Evolutionary conservation across 64 coral and sea anemone species (phyloP).

Genomic region (Orbicella faveolata): DNA sequence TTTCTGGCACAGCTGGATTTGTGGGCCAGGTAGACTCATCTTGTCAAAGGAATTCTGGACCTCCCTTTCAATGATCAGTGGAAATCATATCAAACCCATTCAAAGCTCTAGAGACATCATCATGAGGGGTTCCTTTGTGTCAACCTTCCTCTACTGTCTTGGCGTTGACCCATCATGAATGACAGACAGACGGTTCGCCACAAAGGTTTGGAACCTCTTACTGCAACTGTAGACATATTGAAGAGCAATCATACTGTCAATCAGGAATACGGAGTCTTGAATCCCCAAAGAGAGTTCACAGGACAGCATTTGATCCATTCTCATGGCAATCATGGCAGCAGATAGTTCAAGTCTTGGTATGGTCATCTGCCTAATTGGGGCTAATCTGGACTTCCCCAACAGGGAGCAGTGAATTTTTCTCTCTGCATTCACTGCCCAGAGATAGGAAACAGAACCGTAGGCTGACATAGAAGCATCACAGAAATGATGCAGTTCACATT

Average conservation of each 20-base stretch:
- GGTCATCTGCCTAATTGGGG: too few species aligned
- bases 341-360: too few species aligned
- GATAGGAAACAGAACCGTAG: constrained; percentile 12
- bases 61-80: background rate
- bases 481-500: constrained; percentile 8
- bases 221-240: constrained; percentile 17
- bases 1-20: constrained; percentile 1
- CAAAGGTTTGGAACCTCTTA: background rate
- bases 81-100: constrained; percentile 1
- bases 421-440: constrained; percentile 2
- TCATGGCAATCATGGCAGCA: too few species aligned
- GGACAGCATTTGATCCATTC: too few species aligned
- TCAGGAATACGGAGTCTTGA: constrained; percentile 12
- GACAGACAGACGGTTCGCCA: too few species aligned
- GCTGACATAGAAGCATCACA: constrained; percentile 8
- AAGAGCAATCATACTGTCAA: constrained; percentile 24
- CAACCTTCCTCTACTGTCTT: constrained; percentile 1
- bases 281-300: background rate
- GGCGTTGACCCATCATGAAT: too few species aligned
- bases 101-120: constrained; percentile 28
- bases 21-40: constrained; percentile 23
- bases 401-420: background rate
- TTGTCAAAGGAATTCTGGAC: constrained; percentile 24
- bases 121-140: constrained; percentile 2
- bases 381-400: background rate